Evolutionary conservation across 2,888 invertebrate species (phyloP), one percentile per base, ranked within the genome.

Genomic region (Hedychridium roseum): DNA sequence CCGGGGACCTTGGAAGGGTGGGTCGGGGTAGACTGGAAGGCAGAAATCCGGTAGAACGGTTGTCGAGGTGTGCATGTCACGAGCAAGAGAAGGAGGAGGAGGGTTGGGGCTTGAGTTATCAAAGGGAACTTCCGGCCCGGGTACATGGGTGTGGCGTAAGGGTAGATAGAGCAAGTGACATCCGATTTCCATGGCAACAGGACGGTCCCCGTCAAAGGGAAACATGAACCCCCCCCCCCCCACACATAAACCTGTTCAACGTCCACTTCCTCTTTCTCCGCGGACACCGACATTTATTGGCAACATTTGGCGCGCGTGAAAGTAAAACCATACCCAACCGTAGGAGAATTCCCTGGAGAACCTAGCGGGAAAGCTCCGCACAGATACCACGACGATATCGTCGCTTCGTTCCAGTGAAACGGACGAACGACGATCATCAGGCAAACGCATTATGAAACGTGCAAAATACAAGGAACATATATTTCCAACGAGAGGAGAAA

Each of bases 131-230:
- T 49, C 28, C 30, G 12, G 11, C 2, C 41, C 21, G 18, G 40
- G 20, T 34, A 18, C 36, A 51, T 20, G 39, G 39, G 35, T 31
- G 34, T 36, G 43, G 23, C 44, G 37, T 37, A 48, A 43, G 26
- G 26, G 14, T 41, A 31, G 40, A 37, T 50, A 43, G 26, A 34
- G 34, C 38, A 40, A 49, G 39, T 50, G 53, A 50, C 52, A 47
- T 46, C 38, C 44, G 40, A 60, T 55, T 58, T 49, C 50, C 58
- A 60, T 58, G 53, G 58, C 54, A 62, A 64, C 57, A 43, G 31
- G 23, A 48, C 35, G n/a, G n/a, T n/a, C n/a, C 44, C 37, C 43
- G 45, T 58, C 50, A 57, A 54, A 57, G 56, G 43, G 51, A 56
- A 50, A 53, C 37, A 32, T 38, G 45, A 41, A 28, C 39, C 31